Conservation (phyloP, 2,113 vertebrate genomes). For the Solea solea region DNA sequence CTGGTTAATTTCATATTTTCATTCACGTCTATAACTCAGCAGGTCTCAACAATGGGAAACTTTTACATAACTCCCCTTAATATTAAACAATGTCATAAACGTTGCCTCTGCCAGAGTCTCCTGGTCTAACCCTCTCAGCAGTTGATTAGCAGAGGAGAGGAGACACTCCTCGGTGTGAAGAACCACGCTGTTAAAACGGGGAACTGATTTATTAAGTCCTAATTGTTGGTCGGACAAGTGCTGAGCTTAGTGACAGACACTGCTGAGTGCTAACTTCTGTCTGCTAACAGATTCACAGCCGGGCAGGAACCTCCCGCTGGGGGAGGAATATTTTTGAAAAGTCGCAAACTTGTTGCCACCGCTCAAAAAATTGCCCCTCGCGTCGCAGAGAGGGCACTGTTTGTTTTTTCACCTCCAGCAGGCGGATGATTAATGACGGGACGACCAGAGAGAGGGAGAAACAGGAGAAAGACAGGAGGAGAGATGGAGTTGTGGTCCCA, state of each 20-base stretch:
- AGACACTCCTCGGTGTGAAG: conserved; percentile 41
- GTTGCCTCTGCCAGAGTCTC: background rate
- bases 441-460: conserved; percentile 32
- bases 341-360: conserved; percentile 81
- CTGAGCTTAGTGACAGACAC: conserved; percentile 80
- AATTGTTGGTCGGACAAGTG: conserved; percentile 81
- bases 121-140: background rate
- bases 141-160: conserved; percentile 49
- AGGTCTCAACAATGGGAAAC: no score
- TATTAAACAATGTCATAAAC: background rate
- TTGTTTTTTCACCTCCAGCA: conserved; percentile 75
- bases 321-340: conserved; percentile 79
- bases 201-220: conserved; percentile 82
- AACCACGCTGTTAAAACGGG: conserved; percentile 79
- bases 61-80: no score
- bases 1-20: no score
- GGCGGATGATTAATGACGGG: conserved; percentile 81
- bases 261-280: conserved; percentile 84
- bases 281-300: conserved; percentile 76
- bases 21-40: no score
- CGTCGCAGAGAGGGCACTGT: conserved; percentile 63
- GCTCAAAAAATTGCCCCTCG: conserved; percentile 75
- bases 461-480: conserved; percentile 28
- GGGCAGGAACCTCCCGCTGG: conserved; percentile 50
- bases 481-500: conserved; percentile 53